Base-by-base conservation (phyloP, 2,113 vertebrate genomes). In the Zeus faber region DNA sequence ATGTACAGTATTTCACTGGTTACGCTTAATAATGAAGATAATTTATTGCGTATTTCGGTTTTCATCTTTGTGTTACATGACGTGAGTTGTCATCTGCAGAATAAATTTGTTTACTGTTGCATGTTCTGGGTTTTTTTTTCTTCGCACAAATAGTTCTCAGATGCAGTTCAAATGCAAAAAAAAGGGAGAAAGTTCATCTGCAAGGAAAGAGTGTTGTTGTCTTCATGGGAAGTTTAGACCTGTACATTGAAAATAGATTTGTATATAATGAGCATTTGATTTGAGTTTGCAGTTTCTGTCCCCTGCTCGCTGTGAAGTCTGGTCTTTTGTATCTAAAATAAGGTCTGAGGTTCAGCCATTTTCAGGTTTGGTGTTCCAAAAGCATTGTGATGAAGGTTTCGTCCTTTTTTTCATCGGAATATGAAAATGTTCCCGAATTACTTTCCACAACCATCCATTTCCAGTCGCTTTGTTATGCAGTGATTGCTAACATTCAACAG, bases 31-130 rank as follows among this genome's bases (percentile, higher is more conserved):
- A 92, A 95, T 94, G 91, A 93, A 82, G 78, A 93, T 95, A 98
- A 98, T 97, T 98, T 99, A 98, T 98, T 98, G 90, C 91, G 88
- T 90, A 89, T 89, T 62, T 88, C 73, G 67, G 91, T 93, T 94
- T 93, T 91, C 89, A 90, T 91, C 89, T 91, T 91, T 89, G 89
- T 92, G 90, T 92, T 90, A 89, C 85, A 91, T 92, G 87, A 92
- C 88, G 75, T 85, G 71, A 90, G 89, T 90, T 85, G 85, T 92
- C 93, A 79, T 91, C 89, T 83, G 91, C 90, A 93, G 58, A 95
- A 96, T 93, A 93, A 91, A 89, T 91, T 91, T 95, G 94, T 96
- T 93, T 93, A 93, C 90, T 89, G 90, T 93, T 89, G 93, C 91
- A 92, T 94, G 90, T 91, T 91, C 67, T n/a, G n/a, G n/a, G 75